phyloP scores from a whole-genome alignment of 1,140 invertebrate species.

The Planococcus citri region DNA sequence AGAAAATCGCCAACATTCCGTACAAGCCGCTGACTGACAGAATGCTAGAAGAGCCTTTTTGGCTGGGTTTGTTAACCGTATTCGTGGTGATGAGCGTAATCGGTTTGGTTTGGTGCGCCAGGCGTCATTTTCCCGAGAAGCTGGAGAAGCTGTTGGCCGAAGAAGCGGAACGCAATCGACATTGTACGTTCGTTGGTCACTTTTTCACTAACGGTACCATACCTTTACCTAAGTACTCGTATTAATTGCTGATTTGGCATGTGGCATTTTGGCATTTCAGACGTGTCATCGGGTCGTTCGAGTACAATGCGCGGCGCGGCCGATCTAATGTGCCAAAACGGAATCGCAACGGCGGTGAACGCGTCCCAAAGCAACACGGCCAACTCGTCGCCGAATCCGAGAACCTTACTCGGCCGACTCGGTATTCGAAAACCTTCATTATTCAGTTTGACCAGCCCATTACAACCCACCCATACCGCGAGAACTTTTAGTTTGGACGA shows the following conservation, averaged over 20 bases:
- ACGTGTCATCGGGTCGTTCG: not conserved
- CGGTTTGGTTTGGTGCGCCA: slow-evolving; percentile 63
- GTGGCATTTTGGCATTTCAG: not conserved
- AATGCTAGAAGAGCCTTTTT: slow-evolving; percentile 71
- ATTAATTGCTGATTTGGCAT: no score
- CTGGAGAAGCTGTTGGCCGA: slow-evolving; percentile 67
- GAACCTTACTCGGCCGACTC: slow-evolving; percentile 56
- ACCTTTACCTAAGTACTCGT: no score
- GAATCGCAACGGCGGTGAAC: slow-evolving; percentile 16
- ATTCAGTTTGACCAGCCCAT: slow-evolving; percentile 52
- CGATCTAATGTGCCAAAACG: not conserved
- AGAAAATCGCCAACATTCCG: slow-evolving; percentile 48
- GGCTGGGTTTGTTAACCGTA: slow-evolving; percentile 66
- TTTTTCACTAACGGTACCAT: no score
- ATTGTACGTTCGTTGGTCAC: slow-evolving; percentile 27
- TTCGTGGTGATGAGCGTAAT: slow-evolving; percentile 57
- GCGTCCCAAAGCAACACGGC: slow-evolving; percentile 21
- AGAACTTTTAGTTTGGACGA: slow-evolving; percentile 70
- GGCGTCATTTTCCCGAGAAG: slow-evolving; percentile 67
- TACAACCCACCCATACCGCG: slow-evolving; percentile 40
- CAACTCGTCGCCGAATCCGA: slow-evolving; percentile 33
- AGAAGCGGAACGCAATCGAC: slow-evolving; percentile 52
- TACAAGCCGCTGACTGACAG: slow-evolving; percentile 54
- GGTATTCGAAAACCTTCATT: slow-evolving; percentile 67
- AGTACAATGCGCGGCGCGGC: not conserved